These are phyloP conservation scores for Meleagris gallopavo DNA, from an alignment of 2,113 vertebrate genomes.

Conservation along the genomic window DNA sequence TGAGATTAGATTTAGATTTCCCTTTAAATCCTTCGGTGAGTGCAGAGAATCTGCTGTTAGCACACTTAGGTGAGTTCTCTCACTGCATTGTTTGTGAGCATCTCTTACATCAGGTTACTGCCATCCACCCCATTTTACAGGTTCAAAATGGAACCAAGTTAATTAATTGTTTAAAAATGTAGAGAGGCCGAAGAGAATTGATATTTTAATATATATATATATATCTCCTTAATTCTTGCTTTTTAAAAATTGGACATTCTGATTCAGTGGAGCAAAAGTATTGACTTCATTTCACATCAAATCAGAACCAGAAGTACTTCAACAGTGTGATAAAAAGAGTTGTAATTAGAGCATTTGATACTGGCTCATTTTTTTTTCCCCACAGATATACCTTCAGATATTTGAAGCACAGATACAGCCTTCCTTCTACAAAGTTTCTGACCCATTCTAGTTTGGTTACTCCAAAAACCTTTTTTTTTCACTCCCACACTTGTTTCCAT, in stretches of 20 bases:
- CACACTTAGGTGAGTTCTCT: background rate
- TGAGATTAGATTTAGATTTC: background rate
- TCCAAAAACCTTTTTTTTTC: background rate
- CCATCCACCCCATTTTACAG: background rate
- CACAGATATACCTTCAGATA: background rate
- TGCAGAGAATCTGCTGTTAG: background rate
- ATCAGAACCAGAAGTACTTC: background rate
- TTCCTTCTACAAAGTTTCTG: background rate
- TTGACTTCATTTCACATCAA: background rate
- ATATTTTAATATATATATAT: background rate
- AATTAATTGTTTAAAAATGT: background rate
- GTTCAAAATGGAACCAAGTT: background rate
- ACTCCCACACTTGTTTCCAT: accelerated
- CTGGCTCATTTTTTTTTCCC: background rate
- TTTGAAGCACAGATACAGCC: background rate
- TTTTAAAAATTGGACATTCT: background rate
- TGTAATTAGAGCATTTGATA: background rate
- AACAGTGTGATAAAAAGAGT: background rate
- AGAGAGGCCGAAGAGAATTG: background rate
- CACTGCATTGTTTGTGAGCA: background rate
- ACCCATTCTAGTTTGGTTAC: background rate
- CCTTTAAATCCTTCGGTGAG: background rate
- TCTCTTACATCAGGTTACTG: background rate
- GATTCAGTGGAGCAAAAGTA: background rate
- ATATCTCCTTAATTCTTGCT: background rate